Percentiles rank a stretch among this genome's conserved stretches.
These are phyloP conservation scores for Aphrocallistes beatrix DNA, from an alignment of 37 sponge, comb jelly and placozoan genomes.

Conservation along the genomic window DNA sequence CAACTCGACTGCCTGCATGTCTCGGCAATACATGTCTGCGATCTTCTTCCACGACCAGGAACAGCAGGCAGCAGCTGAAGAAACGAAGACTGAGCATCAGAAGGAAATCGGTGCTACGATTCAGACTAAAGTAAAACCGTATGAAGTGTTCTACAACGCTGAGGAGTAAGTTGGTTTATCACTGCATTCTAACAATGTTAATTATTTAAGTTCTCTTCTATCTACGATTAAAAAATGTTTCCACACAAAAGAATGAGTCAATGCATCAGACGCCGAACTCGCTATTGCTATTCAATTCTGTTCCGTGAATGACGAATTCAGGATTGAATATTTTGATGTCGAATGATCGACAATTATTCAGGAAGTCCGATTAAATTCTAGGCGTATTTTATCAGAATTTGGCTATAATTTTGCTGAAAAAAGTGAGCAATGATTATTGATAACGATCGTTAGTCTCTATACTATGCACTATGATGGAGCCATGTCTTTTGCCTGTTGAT, in stretches of 20 bases:
- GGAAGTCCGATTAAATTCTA: too few species aligned
- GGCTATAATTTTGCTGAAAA: too few species aligned
- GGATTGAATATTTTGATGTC: too few species aligned
- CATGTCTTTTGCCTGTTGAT: neutral
- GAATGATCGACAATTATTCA: too few species aligned
- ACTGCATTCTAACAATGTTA: neutral
- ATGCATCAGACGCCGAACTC: too few species aligned
- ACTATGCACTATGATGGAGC: neutral
- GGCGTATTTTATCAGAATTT: too few species aligned
- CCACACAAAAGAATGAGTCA: too few species aligned
- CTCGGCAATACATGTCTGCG: constrained; percentile 96
- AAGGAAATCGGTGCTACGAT: constrained; percentile 47
- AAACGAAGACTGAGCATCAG: constrained; percentile 60
- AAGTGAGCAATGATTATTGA: too few species aligned
- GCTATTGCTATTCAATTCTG: too few species aligned
- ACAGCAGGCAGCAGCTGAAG: constrained; percentile 65
- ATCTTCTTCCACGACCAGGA: constrained; percentile 76
- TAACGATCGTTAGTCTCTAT: too few species aligned
- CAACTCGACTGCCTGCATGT: constrained; percentile 63
- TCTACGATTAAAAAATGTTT: too few species aligned
- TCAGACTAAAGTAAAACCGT: constrained; percentile 46
- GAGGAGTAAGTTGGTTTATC: constrained; percentile 55
- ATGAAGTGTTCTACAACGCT: constrained; percentile 75
- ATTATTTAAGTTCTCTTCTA: neutral
- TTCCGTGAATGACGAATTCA: too few species aligned